Base-by-base conservation (phyloP, 2,797 vertebrate genomes). In the Pseudomugil gertrudae region DNA sequence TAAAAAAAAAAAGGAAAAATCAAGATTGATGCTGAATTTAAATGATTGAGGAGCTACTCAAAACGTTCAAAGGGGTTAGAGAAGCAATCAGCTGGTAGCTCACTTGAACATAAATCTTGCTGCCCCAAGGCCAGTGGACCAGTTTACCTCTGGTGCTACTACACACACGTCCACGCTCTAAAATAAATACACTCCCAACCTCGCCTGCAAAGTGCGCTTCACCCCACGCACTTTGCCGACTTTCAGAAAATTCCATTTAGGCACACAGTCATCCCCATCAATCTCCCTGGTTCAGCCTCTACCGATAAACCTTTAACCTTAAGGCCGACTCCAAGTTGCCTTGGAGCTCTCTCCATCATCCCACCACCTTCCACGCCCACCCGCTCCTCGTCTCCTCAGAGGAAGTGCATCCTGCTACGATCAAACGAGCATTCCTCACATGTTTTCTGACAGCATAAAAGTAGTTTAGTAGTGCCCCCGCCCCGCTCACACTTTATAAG, bases 351-450 rank as follows among this genome's bases (percentile, higher is more conserved):
- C 67, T 80, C 76, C 83, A 83, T 81, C 87, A 79, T 65, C 66
- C 72, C 50, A 15, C 67, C 38, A 4, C 75, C 69, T 51, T 61
- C 66, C 61, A 60, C 72, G 57, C 61, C 54, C 35, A 57, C 38
- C 61, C 50, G 19, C 29, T 50, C 36, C 50, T 32, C 68, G 14
- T 51, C 47, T 68, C 79, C 76, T 84, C 50, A 50, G 70, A 85
- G 87, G 84, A 78, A 73, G 70, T 50, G 48, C 83, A 88, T 91
- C 87, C 85, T 45, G 76, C 74, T 74, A 81, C 88, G 90, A 91
- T 92, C 89, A 92, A 88, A 51, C 23, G 55, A 74, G 73, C 88
- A 92, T 93, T 93, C 89, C 86, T 86, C 52, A 50, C 85, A 86
- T 90, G 83, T 79, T 87, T 86, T 65, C 19, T 69, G 59, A 64